Base-by-base conservation (phyloP, 2,888 invertebrate genomes). In the Thecophora atra region DNA sequence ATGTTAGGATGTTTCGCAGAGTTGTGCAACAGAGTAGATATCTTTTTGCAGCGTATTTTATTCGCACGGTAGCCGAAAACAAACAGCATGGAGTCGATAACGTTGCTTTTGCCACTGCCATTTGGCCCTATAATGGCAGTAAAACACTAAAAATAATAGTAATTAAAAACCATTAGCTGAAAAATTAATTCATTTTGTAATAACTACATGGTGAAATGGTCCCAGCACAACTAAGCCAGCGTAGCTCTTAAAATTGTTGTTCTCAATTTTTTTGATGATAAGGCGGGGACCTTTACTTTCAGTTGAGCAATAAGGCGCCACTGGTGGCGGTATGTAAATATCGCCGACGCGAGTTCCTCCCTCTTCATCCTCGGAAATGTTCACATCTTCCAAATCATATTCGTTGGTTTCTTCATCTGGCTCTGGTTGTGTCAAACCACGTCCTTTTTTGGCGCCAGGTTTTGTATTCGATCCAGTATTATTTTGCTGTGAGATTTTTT, bases 41-140 rank as follows among this genome's bases (percentile, higher is more conserved):
- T 90, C 84, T 99, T 99, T 87, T 98, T 98, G 0, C 97, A 96
- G 28, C 99, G 91, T 75, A 99, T 97, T 87, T 97, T 98, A 62
- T 93, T 91, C 0, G 99, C 97, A 80, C 98, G 89, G 84, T 96
- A 99, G 0, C 99, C 99, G 88, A 99, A 99, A 0, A 99, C 99
- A 88, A 99, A 99, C 76, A 99, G 88, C 94, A 99, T 95, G 0
- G 99, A 96, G 87, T 99, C 99, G 79, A 99, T 99, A 0, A 99
- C 97, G 85, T 99, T 99, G 79, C 98, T 98, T 85, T 99, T 99
- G 0, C 99, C 99, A 85, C 97, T 98, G 28, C 99, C 99, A 87
- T 99, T 99, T 0, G 99, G 99, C 0, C 99, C 99, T 77, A 99
- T 93, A 71, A 99, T 97, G 0, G 98, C 91, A 7, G 98, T 96